phyloP scores from a whole-genome alignment of 2,797 vertebrate genomes.

The Brachyalestes nurse region DNA sequence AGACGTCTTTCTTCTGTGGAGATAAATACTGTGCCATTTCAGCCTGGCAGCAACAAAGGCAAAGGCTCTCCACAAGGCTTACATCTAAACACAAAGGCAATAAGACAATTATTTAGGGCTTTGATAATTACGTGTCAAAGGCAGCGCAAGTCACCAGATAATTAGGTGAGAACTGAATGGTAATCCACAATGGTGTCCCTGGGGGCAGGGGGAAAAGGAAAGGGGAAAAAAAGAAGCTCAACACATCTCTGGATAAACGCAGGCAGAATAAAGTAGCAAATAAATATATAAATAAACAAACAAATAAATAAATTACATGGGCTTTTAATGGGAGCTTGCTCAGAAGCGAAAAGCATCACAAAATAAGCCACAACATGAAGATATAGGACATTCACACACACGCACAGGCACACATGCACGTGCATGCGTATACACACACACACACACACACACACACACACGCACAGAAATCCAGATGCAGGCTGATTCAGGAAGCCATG shows the following conservation, averaged over 20 bases:
- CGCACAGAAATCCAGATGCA: constrained; percentile 47
- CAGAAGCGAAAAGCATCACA: constrained; percentile 75
- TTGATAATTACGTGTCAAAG: constrained; percentile 87
- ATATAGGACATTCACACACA: constrained; percentile 52
- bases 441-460: constrained; percentile 1
- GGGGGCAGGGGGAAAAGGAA: constrained; percentile 67
- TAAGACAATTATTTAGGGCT: constrained; percentile 85
- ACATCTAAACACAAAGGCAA: constrained; percentile 80
- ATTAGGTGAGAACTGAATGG: constrained; percentile 83
- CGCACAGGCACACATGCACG: constrained; percentile 43
- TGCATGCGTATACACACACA: constrained; percentile 45
- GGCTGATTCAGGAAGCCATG: constrained; percentile 62
- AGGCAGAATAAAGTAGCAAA: constrained; percentile 55
- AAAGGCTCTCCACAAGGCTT: constrained; percentile 63
- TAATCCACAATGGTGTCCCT: constrained; percentile 82
- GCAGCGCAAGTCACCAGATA: constrained; percentile 82
- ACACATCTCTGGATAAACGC: constrained; percentile 50
- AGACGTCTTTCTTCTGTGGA: constrained; percentile 72
- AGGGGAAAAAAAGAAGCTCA: constrained; percentile 31
- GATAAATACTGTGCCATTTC: constrained; percentile 78
- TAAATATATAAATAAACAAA: constrained; percentile 67
- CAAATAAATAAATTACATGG: constrained; percentile 53
- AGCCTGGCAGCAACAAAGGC: constrained; percentile 59
- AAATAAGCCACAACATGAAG: constrained; percentile 73
- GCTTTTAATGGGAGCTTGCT: constrained; percentile 75